Evolutionary conservation across 2,797 vertebrate genomes (phyloP).

Genomic region (Arctocebus calabarensis): DNA sequence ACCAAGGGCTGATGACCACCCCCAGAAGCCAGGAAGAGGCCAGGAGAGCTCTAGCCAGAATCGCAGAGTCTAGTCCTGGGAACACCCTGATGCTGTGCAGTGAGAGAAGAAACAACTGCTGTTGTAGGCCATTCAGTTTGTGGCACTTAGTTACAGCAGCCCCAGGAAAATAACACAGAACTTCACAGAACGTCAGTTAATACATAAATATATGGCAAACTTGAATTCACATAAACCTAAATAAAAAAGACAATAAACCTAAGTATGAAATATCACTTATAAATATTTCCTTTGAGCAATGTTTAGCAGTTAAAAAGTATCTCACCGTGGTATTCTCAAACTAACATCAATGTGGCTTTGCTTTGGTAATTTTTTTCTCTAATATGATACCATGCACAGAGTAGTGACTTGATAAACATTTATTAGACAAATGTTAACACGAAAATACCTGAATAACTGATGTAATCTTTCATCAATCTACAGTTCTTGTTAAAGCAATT

Average conservation of each 20-base stretch:
- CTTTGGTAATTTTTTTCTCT: background rate
- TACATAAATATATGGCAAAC: background rate
- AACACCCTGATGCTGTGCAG: rapidly evolving
- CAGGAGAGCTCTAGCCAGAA: background rate
- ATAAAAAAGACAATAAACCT: background rate
- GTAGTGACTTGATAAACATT: rapidly evolving
- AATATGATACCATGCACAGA: rapidly evolving
- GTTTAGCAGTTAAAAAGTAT: background rate
- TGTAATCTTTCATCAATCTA: background rate
- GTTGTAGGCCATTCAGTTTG: background rate
- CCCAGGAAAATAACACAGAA: background rate
- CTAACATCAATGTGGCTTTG: rapidly evolving
- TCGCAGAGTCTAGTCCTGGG: background rate
- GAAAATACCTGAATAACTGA: rapidly evolving
- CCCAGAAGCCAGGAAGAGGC: too few species aligned
- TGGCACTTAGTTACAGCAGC: background rate
- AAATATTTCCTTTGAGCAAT: background rate
- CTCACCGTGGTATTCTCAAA: background rate
- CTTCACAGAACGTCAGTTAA: background rate
- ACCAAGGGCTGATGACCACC: background rate
- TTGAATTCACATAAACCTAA: background rate
- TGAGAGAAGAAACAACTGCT: background rate
- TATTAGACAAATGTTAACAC: background rate
- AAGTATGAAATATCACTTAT: background rate
- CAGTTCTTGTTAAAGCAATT: background rate